These are phyloP conservation scores for Labrus mixtus DNA, from an alignment of 2,113 vertebrate species.

Conservation along the genomic window DNA sequence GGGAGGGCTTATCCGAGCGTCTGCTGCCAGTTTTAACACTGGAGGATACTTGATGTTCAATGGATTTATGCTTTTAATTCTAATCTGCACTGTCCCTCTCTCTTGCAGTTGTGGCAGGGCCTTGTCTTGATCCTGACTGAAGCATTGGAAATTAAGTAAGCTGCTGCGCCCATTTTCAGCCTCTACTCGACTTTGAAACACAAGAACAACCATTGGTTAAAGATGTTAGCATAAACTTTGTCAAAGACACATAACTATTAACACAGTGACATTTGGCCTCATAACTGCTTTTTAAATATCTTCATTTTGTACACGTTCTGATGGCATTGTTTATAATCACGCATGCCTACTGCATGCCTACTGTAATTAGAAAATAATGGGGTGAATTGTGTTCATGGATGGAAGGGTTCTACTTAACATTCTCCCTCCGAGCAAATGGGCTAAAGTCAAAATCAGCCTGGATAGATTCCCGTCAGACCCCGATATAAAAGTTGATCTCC, in stretches of 20 bases:
- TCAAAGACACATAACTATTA: conserved; percentile 8
- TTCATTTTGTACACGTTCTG: conserved; percentile 73
- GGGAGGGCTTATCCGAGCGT: conserved; percentile 81
- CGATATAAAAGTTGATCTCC: conserved; percentile 82
- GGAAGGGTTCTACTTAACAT: conserved; percentile 85
- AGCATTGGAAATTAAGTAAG: conserved; percentile 50
- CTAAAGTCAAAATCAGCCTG: conserved; percentile 81
- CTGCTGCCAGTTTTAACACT: conserved; percentile 74
- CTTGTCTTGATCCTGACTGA: conserved; percentile 63
- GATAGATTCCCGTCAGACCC: conserved; percentile 76
- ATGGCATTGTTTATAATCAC: conserved; percentile 76
- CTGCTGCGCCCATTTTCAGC: conserved; percentile 44
- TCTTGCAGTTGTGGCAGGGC: conserved; percentile 50
- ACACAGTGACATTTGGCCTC: conserved; percentile 45
- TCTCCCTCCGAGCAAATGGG: conserved; percentile 79
- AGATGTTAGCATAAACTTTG: background rate
- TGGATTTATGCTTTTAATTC: conserved; percentile 77
- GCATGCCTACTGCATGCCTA: conserved; percentile 72
- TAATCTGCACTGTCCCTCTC: conserved; percentile 71
- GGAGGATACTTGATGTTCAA: conserved; percentile 70
- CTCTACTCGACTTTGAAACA: conserved; percentile 24
- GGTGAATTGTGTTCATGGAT: conserved; percentile 78
- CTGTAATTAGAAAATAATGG: conserved; percentile 85
- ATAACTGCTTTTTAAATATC: conserved; percentile 46
- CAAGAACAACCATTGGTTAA: conserved; percentile 13